Base-by-base conservation (phyloP, 1,140 invertebrate species). In the Hesperophylax magnus region DNA sequence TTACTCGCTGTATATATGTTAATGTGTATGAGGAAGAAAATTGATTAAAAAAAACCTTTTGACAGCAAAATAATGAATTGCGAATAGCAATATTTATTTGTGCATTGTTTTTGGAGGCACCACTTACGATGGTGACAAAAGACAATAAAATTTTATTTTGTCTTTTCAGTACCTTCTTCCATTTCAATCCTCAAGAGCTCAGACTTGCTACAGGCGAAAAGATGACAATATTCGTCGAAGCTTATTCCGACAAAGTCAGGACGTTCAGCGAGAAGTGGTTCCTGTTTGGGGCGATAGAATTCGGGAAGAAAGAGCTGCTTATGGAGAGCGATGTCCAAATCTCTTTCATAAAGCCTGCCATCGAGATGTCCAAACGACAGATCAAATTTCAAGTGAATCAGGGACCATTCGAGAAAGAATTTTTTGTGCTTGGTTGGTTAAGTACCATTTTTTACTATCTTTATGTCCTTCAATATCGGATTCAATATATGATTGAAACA, bases 311-410 rank as follows among this genome's bases (percentile, higher is more conserved):
- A 54, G 76, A 77, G 14, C 6, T 77, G n/a, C 17, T 77, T 3
- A 14, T 77, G 18, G 61, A 77, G 47, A 65, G 39, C 3, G 76
- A 77, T 8, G 24, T 77, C 6, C 20, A 14, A 8, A 34, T 65
- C n/a, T 52, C 31, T 9, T 77, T 77, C 27, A 54, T 77, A 15
- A 77, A 65, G 18, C 76, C 76, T 0, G 20, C 34, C 8, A 63
- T 77, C n/a, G 60, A 77, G 20, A 22, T 47, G 15, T 77, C 76
- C 22, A 77, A 77, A 53, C 5, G 9, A 0, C 31, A 22, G 3
- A 65, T 77, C 9, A 52, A 47, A 15, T 77, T 77, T 53, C 76
- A 77, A 53, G 47, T 77, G 2, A 77, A 77, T 22, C 76, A 77
- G 47, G 76, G 76, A 53, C 76, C 60, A 1, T 77, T 65, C 24